Conservation (phyloP, 2,888 invertebrate genomes). For the Eurois occulta region DNA sequence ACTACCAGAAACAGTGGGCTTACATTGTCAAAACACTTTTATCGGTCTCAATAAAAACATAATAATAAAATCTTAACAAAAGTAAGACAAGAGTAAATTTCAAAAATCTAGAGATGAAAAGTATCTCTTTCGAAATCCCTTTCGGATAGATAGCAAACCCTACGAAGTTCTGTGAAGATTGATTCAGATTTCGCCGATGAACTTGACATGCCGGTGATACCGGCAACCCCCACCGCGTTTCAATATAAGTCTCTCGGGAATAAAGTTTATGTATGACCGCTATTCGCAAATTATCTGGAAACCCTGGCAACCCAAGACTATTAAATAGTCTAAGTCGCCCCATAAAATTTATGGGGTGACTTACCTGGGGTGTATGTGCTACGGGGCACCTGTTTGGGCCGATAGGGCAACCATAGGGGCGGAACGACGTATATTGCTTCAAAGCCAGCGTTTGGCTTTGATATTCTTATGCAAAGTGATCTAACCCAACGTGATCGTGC, state of each 20-base stretch:
- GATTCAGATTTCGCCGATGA: conserved; percentile 15
- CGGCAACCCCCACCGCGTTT: not conserved
- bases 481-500: no score
- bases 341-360: no score
- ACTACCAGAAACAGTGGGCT: not conserved
- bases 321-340: no score
- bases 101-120: conserved; percentile 9
- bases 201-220: conserved; percentile 9
- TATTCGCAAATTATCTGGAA: not conserved
- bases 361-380: no score
- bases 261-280: not conserved
- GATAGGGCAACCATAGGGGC: no score
- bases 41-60: not conserved
- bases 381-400: no score
- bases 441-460: no score
- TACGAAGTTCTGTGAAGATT: conserved; percentile 5
- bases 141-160: not conserved
- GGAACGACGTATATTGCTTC: no score
- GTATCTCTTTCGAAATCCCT: not conserved
- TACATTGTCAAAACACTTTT: not conserved
- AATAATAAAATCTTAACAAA: not conserved
- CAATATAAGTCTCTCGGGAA: conserved; percentile 20
- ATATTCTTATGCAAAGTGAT: no score
- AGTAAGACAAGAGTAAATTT: not conserved
- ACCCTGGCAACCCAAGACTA: not conserved